Base-by-base conservation (phyloP, 2,888 invertebrate genomes). In the Dilophus febrilis region DNA sequence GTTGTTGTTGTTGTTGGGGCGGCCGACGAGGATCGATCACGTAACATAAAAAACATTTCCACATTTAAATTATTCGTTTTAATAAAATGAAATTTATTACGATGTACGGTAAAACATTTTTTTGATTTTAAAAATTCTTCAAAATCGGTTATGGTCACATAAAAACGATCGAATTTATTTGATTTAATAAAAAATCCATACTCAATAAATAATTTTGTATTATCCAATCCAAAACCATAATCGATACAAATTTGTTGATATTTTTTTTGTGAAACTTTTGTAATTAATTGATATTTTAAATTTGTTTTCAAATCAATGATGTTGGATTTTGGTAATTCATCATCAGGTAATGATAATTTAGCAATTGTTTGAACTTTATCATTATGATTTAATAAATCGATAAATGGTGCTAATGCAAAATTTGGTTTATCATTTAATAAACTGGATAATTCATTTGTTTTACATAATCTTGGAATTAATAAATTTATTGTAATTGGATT, bases 371-470 rank as follows among this genome's bases (percentile, higher is more conserved):
- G 61, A 4, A 74, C 73, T 40, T 61, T 53, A 44, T 70, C 67
- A 40, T 78, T 76, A 55, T 92, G 92, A 65, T 92, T 92, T 45
- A 92, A 80, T 64, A 92, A 72, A 59, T 92, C 92, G 43, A 92
- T 65, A 56, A 79, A 86, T 0, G 92, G 92, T 45, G 85, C 87
- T 37, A 92, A 59, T 5, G 87, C 88, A 61, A 77, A 68, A 46
- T 68, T 68, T 19, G 74, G 71, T 47, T 68, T 67, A 56, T 76
- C 77, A 46, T 58, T 61, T 42, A 77, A 57, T 45, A 3, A 46
- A 28, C 33, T 50, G 48, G 32, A 58, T 54, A 41, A 48, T 46
- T 3, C 28, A 32, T 12, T 48, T 41, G 28, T 53, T 55, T n/a
- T n/a, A n/a, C n/a, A n/a, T n/a, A n/a, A n/a, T n/a, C n/a, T n/a